Conservation (phyloP, 2,113 vertebrate species). For the Zosterops japonicus region DNA sequence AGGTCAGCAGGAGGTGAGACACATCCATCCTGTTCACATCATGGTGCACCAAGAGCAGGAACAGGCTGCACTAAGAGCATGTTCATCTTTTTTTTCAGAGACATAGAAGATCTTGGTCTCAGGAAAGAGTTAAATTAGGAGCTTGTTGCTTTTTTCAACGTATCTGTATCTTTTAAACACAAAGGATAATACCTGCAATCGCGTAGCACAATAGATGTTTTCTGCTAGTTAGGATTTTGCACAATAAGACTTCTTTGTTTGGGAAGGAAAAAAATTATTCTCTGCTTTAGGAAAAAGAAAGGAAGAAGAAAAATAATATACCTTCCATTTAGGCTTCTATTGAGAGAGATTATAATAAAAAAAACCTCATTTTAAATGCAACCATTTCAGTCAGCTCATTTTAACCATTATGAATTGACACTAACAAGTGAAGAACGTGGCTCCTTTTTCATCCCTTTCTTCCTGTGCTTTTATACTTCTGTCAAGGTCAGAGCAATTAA, state of each 20-base stretch:
- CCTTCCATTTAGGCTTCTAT: neutral
- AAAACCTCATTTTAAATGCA: neutral
- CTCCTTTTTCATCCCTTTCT: neutral
- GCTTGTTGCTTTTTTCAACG: neutral
- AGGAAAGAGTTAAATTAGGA: neutral
- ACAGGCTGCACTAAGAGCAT: neutral
- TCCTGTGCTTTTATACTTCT: neutral
- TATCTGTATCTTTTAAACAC: neutral
- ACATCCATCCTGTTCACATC: too few relatives aligned
- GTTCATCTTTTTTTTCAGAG: neutral
- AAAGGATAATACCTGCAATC: neutral
- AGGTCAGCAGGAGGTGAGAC: neutral
- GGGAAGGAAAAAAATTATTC: neutral
- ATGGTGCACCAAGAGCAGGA: too few relatives aligned
- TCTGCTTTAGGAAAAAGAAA: neutral
- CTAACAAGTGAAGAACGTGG: neutral
- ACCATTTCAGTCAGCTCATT: neutral
- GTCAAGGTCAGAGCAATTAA: conserved; percentile 17
- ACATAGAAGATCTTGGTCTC: neutral
- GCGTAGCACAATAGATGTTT: neutral
- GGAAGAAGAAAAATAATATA: neutral
- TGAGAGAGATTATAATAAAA: neutral
- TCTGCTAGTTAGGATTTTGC: neutral
- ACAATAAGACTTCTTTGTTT: neutral
- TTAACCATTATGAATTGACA: neutral